Evolutionary conservation across 1,140 invertebrate species (phyloP).

Genomic region (Drosophila pallidifrons): DNA sequence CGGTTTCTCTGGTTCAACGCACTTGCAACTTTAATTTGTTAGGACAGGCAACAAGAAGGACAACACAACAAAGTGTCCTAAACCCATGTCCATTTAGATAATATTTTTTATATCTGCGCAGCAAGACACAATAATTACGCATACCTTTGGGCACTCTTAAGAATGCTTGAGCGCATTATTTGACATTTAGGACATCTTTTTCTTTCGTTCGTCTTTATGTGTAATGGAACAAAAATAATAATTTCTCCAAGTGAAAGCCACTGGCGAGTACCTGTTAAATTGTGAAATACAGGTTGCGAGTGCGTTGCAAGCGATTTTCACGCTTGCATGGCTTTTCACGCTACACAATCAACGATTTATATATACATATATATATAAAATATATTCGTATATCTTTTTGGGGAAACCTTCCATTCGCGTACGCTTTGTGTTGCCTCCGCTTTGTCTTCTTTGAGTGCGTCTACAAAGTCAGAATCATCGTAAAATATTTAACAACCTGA

Average conservation of each 20-base stretch:
- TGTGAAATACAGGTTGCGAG: conserved; percentile 13
- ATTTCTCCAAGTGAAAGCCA: conserved; percentile 24
- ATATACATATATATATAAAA: neutral
- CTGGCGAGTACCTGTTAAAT: conserved; percentile 22
- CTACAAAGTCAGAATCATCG: conserved; percentile 60
- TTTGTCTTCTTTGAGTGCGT: conserved; percentile 44
- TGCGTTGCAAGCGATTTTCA: conserved; percentile 63
- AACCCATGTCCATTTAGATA: conserved; percentile 29
- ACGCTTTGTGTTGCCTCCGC: conserved; percentile 18
- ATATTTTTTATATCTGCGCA: conserved; percentile 12
- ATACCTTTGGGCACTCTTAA: conserved; percentile 4
- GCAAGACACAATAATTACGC: conserved; percentile 25
- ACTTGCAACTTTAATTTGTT: conserved; percentile 3
- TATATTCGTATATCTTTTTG: conserved; percentile 16
- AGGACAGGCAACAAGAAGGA: neutral
- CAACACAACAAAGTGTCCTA: neutral
- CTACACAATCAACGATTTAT: conserved; percentile 12
- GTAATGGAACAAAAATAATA: conserved; percentile 27
- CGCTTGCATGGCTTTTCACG: conserved; percentile 71
- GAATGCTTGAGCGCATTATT: conserved; percentile 6
- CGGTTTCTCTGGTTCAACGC: conserved; percentile 17
- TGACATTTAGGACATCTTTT: conserved; percentile 18
- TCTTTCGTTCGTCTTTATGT: conserved; percentile 14
- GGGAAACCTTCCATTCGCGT: conserved; percentile 37
- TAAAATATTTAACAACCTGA: conserved; percentile 79